Evolutionary conservation across 2,888 invertebrate species (phyloP), one percentile per base, ranked within the genome.

Genomic region (Agonum fuliginosum): DNA sequence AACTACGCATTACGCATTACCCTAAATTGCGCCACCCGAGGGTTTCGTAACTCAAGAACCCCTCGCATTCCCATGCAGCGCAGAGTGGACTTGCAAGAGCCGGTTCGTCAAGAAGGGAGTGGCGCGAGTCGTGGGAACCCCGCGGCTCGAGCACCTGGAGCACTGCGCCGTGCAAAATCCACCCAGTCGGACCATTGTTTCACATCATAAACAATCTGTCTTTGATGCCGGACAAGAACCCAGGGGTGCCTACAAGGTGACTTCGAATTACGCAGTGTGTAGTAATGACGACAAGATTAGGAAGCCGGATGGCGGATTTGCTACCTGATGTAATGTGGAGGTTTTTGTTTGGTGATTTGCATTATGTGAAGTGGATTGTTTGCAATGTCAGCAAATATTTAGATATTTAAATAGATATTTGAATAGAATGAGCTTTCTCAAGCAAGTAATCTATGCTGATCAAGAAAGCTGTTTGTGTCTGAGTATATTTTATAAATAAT

Each of bases 131-230:
- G 75, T 75, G 75, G 75, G 75, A 75, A 75, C 75, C 75, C 75
- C 51, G 30, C 46, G 41, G 37, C 20, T n/a, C 58, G 37, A 22
- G 27, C 75, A 75, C 67, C 75, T 75, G 75, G 75, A 43, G 65
- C 19, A 10, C 24, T 12, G 46, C 27, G 30, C 19, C 46, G 27
- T 51, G 71, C 62, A 48, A 65, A 75, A 43, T 75, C 75, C 67
- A 67, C 67, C 65, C 46, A 24, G 62, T 48, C 30, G 48, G 43
- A 34, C 14, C 19, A 51, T 75, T 75, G 67, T 75, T 75, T 34
- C 48, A 48, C 58, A 67, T 67, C 48, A 48, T 75, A 75, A 75
- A 75, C 75, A 75, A 67, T 75, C 67, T 48, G 75, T 67, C 75
- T 75, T 65, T 75, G 75, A 67, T 75, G 67, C 12, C 46, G 67